Base-by-base conservation (phyloP, 2,888 invertebrate genomes). In the Agrypnus murinus region DNA sequence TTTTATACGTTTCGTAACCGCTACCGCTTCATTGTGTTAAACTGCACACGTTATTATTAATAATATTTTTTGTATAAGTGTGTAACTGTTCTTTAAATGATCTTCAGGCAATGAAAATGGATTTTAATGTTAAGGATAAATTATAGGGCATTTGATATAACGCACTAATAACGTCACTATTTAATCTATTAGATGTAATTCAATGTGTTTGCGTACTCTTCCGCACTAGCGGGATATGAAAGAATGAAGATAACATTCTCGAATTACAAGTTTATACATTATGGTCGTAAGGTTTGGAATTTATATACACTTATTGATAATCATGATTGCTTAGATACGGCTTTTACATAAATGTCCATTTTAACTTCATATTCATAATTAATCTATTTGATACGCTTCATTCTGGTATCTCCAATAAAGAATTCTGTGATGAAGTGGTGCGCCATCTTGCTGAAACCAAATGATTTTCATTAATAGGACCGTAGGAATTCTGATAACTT, bases 1-100 rank as follows among this genome's bases (percentile, higher is more conserved):
- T 73, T 73, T 73, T 71, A 25, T 25, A 62, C 57, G 55, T 15
- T 14, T 55, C 38, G 57, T 48, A 68, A 68, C 63, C 34, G 71
- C 63, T 66, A 58, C 63, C 58, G 58, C 69, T 74, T 71, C 64
- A 65, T 69, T 71, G 62, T 65, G 66, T 59, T 62, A 65, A 69
- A 64, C 62, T 45, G 45, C 45, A 32, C 48, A 46, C 34, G 14
- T 19, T 63, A 36, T 50, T 60, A 32, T 25, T 25, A 25, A 3
- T 25, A 25, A 3, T 46, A 43, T 63, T 46, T 45, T 62, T 48
- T 63, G 36, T 17, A 17, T 38, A 25, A 3, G 25, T 25, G 25
- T 19, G 2, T 63, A 63, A 63, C 62, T 63, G 62, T 63, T 63
- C 50, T 50, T 38, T 19, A 38, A 60, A 63, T 25, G 62, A 14